Conservation (phyloP, 1,140 invertebrate genomes). For the Cydia fagiglandana region DNA sequence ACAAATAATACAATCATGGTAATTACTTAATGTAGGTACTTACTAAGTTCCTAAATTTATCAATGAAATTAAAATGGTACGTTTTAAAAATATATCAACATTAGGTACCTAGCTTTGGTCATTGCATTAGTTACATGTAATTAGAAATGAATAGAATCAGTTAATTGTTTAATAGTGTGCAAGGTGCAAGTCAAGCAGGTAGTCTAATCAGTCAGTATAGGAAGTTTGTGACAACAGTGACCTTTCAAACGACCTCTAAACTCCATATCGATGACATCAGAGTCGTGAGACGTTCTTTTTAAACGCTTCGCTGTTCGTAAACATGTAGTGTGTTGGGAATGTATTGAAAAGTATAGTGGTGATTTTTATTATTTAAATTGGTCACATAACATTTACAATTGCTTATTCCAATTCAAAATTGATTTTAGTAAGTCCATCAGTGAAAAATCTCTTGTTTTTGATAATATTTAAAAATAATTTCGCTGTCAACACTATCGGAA, state of each 20-base stretch:
- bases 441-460: too few relatives aligned
- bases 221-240: conserved; percentile 8
- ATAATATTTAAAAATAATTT: not conserved
- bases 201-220: not conserved
- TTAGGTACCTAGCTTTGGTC: too few relatives aligned
- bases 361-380: not conserved
- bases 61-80: too few relatives aligned
- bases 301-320: not conserved
- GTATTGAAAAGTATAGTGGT: not conserved
- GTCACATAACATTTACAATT: too few relatives aligned
- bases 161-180: too few relatives aligned
- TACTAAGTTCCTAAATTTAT: too few relatives aligned
- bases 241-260: conserved; percentile 32
- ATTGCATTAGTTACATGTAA: not conserved
- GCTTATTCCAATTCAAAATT: too few relatives aligned
- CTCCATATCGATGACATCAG: not conserved
- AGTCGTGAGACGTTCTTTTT: not conserved
- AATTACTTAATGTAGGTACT: too few relatives aligned
- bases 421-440: too few relatives aligned
- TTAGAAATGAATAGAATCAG: not conserved
- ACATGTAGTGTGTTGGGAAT: not conserved
- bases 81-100: too few relatives aligned
- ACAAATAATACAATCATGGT: too few relatives aligned
- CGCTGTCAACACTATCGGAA: not conserved
- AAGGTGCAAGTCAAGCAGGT: too few relatives aligned